These are phyloP conservation scores for Psittacula echo DNA, from an alignment of 2,797 vertebrate species.

Conservation along the genomic window DNA sequence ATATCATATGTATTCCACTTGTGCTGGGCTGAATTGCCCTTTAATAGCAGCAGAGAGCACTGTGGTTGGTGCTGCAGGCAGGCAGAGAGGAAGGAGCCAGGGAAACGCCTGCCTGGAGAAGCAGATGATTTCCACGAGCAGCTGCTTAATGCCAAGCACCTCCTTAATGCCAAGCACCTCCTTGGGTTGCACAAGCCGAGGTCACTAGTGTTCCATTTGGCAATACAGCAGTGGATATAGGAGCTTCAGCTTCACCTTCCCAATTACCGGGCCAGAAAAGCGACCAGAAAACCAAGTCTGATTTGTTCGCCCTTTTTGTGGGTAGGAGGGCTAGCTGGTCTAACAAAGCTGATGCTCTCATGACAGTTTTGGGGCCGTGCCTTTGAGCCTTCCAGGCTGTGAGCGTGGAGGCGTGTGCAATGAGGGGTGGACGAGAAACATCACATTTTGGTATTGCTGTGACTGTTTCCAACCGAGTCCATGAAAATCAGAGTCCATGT, in stretches of 20 bases:
- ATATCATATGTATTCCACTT: neutral
- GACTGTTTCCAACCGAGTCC: neutral
- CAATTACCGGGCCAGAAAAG: neutral
- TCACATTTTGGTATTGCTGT: neutral
- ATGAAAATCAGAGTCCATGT: neutral
- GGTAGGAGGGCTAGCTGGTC: neutral
- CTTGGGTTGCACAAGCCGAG: neutral
- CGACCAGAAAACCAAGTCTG: neutral
- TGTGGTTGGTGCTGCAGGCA: neutral
- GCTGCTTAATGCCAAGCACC: neutral
- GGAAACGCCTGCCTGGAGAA: neutral
- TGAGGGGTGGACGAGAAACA: neutral
- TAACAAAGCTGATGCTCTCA: neutral
- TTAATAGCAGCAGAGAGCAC: neutral
- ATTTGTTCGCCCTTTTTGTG: neutral
- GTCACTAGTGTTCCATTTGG: neutral
- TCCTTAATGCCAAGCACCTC: neutral
- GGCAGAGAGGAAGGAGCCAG: neutral
- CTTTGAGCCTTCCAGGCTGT: neutral
- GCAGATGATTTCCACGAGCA: neutral
- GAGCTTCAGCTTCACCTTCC: neutral
- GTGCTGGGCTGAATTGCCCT: neutral
- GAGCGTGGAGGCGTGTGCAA: accelerated
- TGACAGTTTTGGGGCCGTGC: accelerated
- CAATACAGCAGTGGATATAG: neutral